Evolutionary conservation across 2,888 invertebrate genomes (phyloP).

Genomic region (Byasa hedistus): DNA sequence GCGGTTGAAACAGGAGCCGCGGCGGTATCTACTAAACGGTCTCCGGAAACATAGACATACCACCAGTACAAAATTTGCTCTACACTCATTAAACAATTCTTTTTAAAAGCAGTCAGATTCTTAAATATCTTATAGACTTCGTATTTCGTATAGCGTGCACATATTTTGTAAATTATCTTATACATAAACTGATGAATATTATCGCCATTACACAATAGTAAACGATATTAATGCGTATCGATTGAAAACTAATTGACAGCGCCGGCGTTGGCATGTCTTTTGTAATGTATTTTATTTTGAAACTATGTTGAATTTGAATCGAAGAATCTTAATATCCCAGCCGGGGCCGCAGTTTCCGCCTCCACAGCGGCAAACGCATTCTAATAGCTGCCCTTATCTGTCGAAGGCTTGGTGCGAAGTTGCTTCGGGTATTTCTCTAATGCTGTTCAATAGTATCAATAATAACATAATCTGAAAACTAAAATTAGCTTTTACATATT

Average conservation of each 20-base stretch:
- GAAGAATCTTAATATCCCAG: constrained; percentile 16
- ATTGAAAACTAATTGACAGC: background rate
- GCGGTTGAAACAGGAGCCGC: too few species aligned
- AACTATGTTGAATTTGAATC: constrained; percentile 1
- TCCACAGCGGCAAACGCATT: constrained; percentile 14
- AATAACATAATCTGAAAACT: background rate
- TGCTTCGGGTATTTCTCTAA: constrained; percentile 2
- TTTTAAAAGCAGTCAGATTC: too few species aligned
- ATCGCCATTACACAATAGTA: too few species aligned
- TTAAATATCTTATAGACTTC: too few species aligned
- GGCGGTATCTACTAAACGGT: too few species aligned
- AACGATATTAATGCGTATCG: background rate
- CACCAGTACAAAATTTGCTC: too few species aligned
- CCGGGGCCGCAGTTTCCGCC: constrained; percentile 10
- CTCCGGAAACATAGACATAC: too few species aligned
- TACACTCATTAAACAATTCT: too few species aligned
- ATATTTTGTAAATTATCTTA: too few species aligned
- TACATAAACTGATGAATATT: too few species aligned
- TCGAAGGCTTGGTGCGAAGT: constrained; percentile 1
- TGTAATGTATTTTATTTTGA: background rate
- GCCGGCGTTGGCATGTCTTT: background rate
- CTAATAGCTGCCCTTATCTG: constrained; percentile 22
- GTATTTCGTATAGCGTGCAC: too few species aligned
- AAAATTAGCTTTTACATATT: background rate
- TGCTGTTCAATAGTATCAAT: constrained; percentile 5